Evolutionary conservation across 2,888 invertebrate species (phyloP).

Genomic region (Hemicrepidius hirtus): DNA sequence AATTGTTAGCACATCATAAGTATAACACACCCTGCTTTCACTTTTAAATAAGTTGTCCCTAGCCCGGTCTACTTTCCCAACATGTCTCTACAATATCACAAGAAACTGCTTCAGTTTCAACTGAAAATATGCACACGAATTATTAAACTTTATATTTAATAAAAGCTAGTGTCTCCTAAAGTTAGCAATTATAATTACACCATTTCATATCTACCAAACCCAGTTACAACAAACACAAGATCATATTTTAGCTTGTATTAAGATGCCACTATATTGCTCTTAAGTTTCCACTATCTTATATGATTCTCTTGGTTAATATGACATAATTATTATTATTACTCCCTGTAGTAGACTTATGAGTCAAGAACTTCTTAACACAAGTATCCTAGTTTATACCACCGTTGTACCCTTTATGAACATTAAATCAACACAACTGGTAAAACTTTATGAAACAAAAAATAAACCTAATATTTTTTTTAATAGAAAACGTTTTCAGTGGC

Average conservation of each 20-base stretch:
- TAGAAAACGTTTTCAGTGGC: no score
- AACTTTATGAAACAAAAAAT: not conserved
- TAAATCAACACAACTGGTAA: conserved; percentile 5
- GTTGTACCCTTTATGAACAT: conserved; percentile 2
- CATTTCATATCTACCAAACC: no score
- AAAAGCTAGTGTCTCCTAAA: no score
- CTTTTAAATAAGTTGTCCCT: no score
- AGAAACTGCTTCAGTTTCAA: no score
- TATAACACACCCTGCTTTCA: no score
- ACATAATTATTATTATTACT: conserved; percentile 24
- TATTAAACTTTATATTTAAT: no score
- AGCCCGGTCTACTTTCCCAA: no score
- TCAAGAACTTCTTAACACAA: conserved; percentile 11
- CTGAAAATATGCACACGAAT: no score
- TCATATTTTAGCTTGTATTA: not conserved
- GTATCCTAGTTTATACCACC: not conserved
- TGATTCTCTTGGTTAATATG: conserved; percentile 21
- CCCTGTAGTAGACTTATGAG: conserved; percentile 12
- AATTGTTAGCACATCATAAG: no score
- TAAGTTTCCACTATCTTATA: conserved; percentile 5
- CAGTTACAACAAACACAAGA: not conserved
- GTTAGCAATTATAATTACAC: no score
- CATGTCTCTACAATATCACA: no score
- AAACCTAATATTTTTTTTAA: not conserved
- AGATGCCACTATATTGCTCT: conserved; percentile 12